Percentiles rank a stretch among this genome's conserved stretches.
phyloP scores from a whole-genome alignment of 2,113 vertebrate genomes.

The Gymnobelideus leadbeateri region DNA sequence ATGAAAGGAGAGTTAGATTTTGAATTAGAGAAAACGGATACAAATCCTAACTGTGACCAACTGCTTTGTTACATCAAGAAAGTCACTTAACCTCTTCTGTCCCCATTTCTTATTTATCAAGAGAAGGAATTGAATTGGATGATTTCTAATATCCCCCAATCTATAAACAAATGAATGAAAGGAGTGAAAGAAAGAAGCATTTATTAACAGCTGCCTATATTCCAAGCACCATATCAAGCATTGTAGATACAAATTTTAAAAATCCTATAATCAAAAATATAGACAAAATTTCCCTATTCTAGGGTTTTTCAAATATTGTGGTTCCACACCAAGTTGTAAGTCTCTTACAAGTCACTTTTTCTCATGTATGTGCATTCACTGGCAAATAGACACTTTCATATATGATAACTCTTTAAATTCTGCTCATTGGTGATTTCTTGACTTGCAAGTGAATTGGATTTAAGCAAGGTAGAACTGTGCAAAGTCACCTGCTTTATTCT shows the following conservation, averaged over 20 bases:
- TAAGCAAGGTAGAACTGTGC: too few species aligned
- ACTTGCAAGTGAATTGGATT: too few species aligned
- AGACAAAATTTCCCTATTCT: not conserved
- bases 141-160: not conserved
- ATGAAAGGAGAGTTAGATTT: not conserved
- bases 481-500: too few species aligned
- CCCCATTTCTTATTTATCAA: not conserved
- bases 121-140: not conserved
- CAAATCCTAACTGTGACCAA: not conserved
- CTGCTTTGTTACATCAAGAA: not conserved
- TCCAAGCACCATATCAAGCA: not conserved
- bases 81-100: not conserved
- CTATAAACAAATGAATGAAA: not conserved
- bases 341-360: not conserved
- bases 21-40: not conserved
- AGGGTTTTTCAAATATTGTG: not conserved
- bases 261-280: not conserved
- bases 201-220: not conserved
- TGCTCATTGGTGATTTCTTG: not conserved
- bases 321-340: not conserved
- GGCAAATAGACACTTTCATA: not conserved
- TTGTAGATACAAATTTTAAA: not conserved
- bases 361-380: not conserved
- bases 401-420: not conserved
- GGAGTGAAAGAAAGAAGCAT: not conserved